A percentile compares a stretch with the other conserved stretches of the same genome.
These are phyloP conservation scores for Sanderia malayensis DNA, from an alignment of 30 jellyfish, hydroid and myxozoan species.

Conservation along the genomic window DNA sequence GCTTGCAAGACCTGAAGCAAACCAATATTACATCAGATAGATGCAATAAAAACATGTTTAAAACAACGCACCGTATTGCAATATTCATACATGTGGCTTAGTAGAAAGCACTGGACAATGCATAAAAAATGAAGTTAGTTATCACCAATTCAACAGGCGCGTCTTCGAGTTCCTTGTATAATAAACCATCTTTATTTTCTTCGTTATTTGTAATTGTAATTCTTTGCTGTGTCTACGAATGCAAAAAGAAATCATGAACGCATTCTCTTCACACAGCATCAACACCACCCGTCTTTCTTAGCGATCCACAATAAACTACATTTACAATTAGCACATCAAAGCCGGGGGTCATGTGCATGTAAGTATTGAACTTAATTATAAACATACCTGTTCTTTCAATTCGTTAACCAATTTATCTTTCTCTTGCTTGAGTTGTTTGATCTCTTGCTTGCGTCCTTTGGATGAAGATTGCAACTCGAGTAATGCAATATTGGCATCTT, in stretches of 20 bases:
- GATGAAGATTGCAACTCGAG: constrained; percentile 78
- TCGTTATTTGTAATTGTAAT: constrained; percentile 65
- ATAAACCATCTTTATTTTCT: constrained; percentile 62
- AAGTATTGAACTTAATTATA: no score
- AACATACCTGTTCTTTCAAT: constrained; percentile 77
- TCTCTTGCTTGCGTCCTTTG: constrained; percentile 75
- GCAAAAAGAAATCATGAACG: background rate
- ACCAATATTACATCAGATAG: background rate
- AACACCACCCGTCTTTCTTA: no score
- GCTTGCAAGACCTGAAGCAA: constrained; percentile 50
- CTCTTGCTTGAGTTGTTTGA: constrained; percentile 67
- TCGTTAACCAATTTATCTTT: constrained; percentile 72
- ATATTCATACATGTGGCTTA: no score
- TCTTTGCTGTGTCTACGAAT: constrained; percentile 61
- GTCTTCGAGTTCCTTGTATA: constrained; percentile 60
- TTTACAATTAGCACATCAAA: no score
- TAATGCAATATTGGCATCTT: constrained; percentile 84
- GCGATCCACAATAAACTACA: no score
- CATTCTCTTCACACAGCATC: no score
- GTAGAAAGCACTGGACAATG: no score
- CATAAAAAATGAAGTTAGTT: no score
- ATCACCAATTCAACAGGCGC: constrained; percentile 78
- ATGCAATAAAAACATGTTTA: no score
- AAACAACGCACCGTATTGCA: no score
- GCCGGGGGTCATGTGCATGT: no score